These are phyloP conservation scores for Pardalotus punctatus DNA, from an alignment of 2,113 vertebrate genomes.

Conservation along the genomic window DNA sequence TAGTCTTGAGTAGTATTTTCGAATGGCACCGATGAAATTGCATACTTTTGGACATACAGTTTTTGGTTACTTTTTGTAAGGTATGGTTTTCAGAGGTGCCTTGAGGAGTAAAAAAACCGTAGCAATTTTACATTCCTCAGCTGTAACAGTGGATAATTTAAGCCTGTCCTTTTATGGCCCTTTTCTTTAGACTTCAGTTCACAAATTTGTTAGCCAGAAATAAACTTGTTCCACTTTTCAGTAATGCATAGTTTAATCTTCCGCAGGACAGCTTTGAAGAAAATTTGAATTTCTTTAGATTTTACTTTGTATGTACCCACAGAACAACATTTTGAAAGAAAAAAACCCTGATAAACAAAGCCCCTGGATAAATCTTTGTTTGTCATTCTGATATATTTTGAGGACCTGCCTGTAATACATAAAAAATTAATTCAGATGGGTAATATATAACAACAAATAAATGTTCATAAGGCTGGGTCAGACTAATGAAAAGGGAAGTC, in stretches of 20 bases:
- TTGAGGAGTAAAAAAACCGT: not conserved
- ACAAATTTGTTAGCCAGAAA: not conserved
- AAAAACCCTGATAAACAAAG: not conserved
- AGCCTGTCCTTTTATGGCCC: not conserved
- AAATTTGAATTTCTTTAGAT: not conserved
- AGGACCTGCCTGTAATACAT: not conserved
- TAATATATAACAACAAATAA: not conserved
- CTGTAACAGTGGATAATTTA: not conserved
- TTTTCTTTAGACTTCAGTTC: not conserved
- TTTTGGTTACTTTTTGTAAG: not conserved
- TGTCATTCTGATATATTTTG: not conserved
- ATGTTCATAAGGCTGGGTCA: not conserved
- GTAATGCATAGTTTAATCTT: not conserved
- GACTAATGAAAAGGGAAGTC: not conserved
- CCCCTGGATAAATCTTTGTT: not conserved
- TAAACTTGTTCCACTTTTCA: not conserved
- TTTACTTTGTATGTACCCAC: not conserved
- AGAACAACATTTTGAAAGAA: not conserved
- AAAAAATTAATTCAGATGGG: not conserved
- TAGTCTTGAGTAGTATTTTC: not conserved
- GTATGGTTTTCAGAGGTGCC: not conserved
- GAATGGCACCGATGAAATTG: not conserved
- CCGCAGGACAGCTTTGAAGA: not conserved
- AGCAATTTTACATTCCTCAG: not conserved
- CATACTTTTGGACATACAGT: not conserved